phyloP scores from a whole-genome alignment of 2,888 invertebrate species.

The Seira musarum region DNA sequence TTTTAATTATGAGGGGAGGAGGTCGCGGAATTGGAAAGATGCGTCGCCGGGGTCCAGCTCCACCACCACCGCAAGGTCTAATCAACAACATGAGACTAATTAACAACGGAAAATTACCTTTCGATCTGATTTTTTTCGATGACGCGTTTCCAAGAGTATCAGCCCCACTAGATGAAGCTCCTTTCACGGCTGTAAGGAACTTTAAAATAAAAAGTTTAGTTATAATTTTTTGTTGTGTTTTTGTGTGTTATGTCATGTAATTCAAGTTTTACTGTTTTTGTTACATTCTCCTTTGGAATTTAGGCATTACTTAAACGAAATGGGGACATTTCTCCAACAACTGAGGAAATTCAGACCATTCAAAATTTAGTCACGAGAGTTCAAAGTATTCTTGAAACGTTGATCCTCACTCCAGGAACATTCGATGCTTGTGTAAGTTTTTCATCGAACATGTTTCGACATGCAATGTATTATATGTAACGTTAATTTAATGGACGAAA shows the following conservation, averaged over 20 bases:
- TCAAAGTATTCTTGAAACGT: constrained; percentile 93
- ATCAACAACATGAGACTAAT: constrained; percentile 51
- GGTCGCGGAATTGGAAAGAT: constrained; percentile 78
- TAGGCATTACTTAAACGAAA: constrained; percentile 94
- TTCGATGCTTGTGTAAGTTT: constrained; percentile 95
- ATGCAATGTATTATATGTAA: background rate
- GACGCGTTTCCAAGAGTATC: constrained; percentile 90
- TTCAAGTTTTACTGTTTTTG: background rate
- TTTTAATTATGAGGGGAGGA: constrained; percentile 69
- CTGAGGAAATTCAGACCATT: constrained; percentile 92
- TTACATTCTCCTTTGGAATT: constrained; percentile 47
- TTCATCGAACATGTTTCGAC: background rate
- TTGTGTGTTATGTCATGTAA: no score
- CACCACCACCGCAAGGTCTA: constrained; percentile 20
- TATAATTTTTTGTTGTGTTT: background rate
- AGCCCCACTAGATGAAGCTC: constrained; percentile 86
- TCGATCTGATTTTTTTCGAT: constrained; percentile 90
- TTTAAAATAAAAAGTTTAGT: background rate
- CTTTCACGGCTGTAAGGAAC: constrained; percentile 81
- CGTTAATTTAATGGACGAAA: background rate
- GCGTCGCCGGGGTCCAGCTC: constrained; percentile 72
- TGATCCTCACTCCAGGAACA: constrained; percentile 93
- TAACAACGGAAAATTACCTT: constrained; percentile 78
- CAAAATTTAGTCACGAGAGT: constrained; percentile 95
- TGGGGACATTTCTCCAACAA: constrained; percentile 90